Base-by-base conservation (phyloP, 1,140 invertebrate genomes). In the Leptestheria dahalacensis region DNA sequence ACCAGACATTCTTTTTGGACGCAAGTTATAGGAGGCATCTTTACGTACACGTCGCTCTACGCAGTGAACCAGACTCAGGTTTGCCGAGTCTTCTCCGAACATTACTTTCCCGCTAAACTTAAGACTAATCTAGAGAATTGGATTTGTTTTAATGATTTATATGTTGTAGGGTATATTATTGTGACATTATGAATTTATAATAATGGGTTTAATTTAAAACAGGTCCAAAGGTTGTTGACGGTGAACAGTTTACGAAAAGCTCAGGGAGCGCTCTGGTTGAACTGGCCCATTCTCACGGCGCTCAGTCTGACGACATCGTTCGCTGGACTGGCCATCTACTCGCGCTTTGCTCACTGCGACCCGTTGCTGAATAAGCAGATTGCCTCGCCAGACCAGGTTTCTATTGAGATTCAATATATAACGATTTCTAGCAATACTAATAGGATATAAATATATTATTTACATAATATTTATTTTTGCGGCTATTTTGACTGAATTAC, bases 51-150 rank as follows among this genome's bases (percentile, higher is more conserved):
- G 11, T 78, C 84, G 1, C 68, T 91, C 0, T 88, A 88, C 70
- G 90, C 80, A 0, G 84, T 88, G 0, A 92, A 90, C 69, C 90
- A 94, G 71, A 76, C 82, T 0, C 85, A 94, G 77, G 83, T 97
- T n/a, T n/a, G n/a, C n/a, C n/a, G n/a, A n/a, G n/a, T n/a, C n/a
- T n/a, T n/a, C n/a, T n/a, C n/a, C n/a, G n/a, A n/a, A n/a, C n/a
- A n/a, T n/a, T n/a, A n/a, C n/a, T n/a, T n/a, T n/a, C n/a, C n/a
- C n/a, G 0, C 48, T 2, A 57, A 21, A 23, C 26, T 53, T 25
- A 10, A 2, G 2, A 53, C n/a, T 53, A 20, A 53, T 23, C 21
- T 12, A 53, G 47, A 1, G n/a, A 48, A 15, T 48, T 20, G 11
- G 25, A 10, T 10, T 51, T 51, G 21, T 9, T 51, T 51, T 51